Conservation (phyloP, 2,113 vertebrate species). For the Rhizomys pruinosus region DNA sequence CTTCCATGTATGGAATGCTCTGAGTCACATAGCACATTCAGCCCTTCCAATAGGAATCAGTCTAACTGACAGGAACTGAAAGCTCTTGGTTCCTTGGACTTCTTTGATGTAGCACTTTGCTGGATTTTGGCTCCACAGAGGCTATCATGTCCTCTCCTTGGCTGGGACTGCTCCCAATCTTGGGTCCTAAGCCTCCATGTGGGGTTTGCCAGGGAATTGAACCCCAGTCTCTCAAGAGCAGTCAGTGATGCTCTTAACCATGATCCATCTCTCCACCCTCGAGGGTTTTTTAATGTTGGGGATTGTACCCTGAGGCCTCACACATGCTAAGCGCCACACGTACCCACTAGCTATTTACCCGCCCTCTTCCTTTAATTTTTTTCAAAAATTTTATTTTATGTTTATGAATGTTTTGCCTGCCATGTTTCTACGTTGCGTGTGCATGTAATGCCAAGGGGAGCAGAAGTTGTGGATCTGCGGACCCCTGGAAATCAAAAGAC, state of each 20-base stretch:
- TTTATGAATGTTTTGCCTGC: neutral
- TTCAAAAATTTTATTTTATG: neutral
- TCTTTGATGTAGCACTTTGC: neutral
- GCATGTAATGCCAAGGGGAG: no score
- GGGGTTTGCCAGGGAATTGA: no score
- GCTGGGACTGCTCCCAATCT: neutral
- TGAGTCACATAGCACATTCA: fast-evolving
- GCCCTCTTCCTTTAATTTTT: neutral
- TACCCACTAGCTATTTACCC: neutral
- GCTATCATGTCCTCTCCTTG: neutral
- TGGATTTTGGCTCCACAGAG: neutral
- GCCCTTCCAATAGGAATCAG: neutral
- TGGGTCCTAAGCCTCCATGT: neutral
- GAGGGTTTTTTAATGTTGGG: neutral
- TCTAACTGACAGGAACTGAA: neutral
- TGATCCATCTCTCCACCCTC: no score
- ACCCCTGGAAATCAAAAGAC: no score
- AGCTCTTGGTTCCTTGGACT: neutral
- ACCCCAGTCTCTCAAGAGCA: no score
- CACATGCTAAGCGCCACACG: neutral
- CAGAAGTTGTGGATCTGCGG: no score
- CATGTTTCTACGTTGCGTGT: no score
- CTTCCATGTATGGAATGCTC: neutral
- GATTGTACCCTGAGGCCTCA: neutral
- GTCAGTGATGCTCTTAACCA: no score